phyloP scores from a whole-genome alignment of 2,797 vertebrate species.

The Chelon labrosus region DNA sequence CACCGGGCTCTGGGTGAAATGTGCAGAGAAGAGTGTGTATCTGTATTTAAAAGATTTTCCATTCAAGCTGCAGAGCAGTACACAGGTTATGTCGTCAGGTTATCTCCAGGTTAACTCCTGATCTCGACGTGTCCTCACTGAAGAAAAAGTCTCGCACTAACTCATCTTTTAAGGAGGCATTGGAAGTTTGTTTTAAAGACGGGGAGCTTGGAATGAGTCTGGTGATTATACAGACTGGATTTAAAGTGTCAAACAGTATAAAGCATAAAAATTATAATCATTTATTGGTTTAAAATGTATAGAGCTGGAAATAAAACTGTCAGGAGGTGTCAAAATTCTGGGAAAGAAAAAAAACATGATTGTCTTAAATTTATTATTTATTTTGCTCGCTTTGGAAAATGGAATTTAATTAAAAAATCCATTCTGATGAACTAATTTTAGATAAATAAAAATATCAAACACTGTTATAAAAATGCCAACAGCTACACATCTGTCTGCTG shows the following conservation, averaged over 20 bases:
- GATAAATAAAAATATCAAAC: background rate
- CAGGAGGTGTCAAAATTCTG: background rate
- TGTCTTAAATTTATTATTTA: no score
- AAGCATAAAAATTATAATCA: background rate
- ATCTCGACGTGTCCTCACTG: background rate
- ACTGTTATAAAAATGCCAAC: background rate
- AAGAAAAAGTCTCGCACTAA: background rate
- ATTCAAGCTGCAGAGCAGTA: slow-evolving; percentile 9
- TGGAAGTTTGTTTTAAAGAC: background rate
- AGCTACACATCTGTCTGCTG: background rate
- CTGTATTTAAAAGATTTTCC: slow-evolving; percentile 32
- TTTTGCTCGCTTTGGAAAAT: no score
- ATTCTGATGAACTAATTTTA: background rate
- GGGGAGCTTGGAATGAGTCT: background rate
- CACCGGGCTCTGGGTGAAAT: slow-evolving; percentile 49
- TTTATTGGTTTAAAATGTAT: background rate
- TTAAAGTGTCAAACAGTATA: background rate
- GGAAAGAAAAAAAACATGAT: no score
- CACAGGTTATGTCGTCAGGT: background rate
- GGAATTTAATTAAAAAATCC: no score
- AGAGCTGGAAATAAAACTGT: background rate
- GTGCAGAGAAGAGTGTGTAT: slow-evolving; percentile 35
- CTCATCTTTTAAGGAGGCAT: background rate
- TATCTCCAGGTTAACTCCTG: no score
- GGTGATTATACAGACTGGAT: background rate